Conservation (phyloP, 2,797 vertebrate species). For the Sebastes aleutianus region DNA sequence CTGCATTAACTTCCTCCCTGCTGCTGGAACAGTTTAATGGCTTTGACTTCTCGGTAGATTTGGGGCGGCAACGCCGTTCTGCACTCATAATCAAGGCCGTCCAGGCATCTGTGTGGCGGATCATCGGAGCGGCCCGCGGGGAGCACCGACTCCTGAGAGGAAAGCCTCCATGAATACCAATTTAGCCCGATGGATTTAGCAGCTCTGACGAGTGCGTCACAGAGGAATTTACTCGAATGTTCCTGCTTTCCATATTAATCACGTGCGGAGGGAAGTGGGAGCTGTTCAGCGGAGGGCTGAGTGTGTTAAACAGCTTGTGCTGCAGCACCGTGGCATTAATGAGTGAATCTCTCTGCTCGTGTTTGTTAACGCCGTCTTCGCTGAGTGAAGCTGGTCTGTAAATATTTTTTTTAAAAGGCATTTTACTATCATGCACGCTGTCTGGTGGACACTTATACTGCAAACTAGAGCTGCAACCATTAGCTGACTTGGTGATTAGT, state of each 20-base stretch:
- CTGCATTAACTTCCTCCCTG: conserved; percentile 25
- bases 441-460: neutral
- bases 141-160: conserved; percentile 77
- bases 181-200: conserved; percentile 86
- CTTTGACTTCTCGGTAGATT: conserved; percentile 58
- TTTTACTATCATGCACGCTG: neutral
- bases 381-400: too few relatives aligned
- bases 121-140: conserved; percentile 80
- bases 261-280: conserved; percentile 66
- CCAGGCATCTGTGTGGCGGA: conserved; percentile 73
- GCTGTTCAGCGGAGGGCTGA: neutral
- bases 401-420: neutral
- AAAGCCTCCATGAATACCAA: conserved; percentile 93
- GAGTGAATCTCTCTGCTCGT: neutral
- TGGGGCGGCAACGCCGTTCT: conserved; percentile 66
- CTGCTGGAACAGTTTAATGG: conserved; percentile 49
- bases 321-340: conserved; percentile 61
- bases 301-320: conserved; percentile 20
- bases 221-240: conserved; percentile 85
- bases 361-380: neutral
- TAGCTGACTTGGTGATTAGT: too few relatives aligned
- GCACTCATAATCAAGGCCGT: conserved; percentile 80
- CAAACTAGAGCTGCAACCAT: neutral
- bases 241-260: conserved; percentile 90
- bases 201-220: conserved; percentile 85